Percentiles rank a stretch among this genome's conserved stretches.
Conservation (phyloP, 2,888 invertebrate genomes). For the Epistrophe eligans region DNA sequence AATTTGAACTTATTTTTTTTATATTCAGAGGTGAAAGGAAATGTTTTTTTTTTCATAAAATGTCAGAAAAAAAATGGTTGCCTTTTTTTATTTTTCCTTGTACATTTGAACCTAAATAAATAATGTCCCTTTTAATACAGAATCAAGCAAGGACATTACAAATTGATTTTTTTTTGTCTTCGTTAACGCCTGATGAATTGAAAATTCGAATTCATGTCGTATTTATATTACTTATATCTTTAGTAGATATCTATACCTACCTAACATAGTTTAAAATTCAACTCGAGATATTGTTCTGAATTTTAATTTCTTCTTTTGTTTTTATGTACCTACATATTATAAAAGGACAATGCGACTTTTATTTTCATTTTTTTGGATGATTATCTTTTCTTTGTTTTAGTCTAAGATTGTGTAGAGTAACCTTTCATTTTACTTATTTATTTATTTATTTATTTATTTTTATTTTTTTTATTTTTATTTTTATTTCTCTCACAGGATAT, state of each 20-base stretch:
- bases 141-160: constrained; percentile 16
- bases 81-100: too few species aligned
- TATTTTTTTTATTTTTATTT: too few species aligned
- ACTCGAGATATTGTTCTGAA: constrained; percentile 10
- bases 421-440: background rate
- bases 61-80: too few species aligned
- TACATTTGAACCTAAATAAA: constrained; percentile 1
- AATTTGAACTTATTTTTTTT: too few species aligned
- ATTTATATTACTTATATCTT: background rate
- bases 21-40: too few species aligned
- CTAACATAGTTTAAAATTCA: background rate
- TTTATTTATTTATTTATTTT: too few species aligned
- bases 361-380: too few species aligned
- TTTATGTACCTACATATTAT: background rate
- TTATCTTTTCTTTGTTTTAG: background rate
- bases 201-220: constrained; percentile 13
- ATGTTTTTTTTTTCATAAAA: too few species aligned
- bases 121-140: constrained; percentile 8
- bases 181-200: background rate
- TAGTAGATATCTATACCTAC: background rate
- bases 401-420: background rate
- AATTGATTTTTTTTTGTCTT: constrained; percentile 19
- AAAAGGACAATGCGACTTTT: background rate
- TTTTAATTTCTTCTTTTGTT: constrained; percentile 12
- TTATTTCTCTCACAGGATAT: background rate